Evolutionary conservation across 2,888 invertebrate species (phyloP), one percentile per base, ranked within the genome.

Genomic region (Ethmia dodecea): DNA sequence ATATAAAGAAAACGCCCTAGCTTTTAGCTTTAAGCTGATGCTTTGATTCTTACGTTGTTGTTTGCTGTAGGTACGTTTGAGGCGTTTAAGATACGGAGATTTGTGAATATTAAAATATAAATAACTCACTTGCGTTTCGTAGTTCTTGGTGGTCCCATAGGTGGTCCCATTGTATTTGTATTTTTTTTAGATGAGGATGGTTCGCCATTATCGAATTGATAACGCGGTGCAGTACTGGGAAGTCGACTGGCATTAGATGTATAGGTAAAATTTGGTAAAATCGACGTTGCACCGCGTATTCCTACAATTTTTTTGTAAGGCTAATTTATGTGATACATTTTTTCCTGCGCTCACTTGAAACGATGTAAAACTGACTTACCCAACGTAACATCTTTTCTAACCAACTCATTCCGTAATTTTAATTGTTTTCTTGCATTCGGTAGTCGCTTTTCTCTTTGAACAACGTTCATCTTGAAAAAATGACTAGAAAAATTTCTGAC

Each of bases 381-480:
- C 20, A 67, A 24, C 5, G 68, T 57, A 5, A 53, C 47, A 47
- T 80, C 73, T 60, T 64, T 78, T 46, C 60, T 63, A 2, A 83
- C 61, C 13, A 84, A 56, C 18, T 74, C 67, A 46, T 71, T 66
- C 51, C 60, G 73, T 5, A 36, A 40, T 50, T 55, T 69, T 9
- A 51, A 18, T 25, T 45, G 40, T 14, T 38, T 44, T 57, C 69
- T 74, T 0, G 11, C 8, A 32, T 51, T 57, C 0, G 12, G 14
- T n/a, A n/a, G n/a, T 13, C 43, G 45, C 24, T 65, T 73, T 43
- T 73, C 74, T 48, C 74, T 55, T 47, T 71, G 55, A 3, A 81
- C 73, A 2, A 84, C 83, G 50, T 84, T 84, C 84, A 84, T 84
- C 47, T n/a, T n/a, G n/a, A n/a, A n/a, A n/a, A n/a, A n/a, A n/a